These are phyloP conservation scores for Meloidogyne chitwoodi DNA, from an alignment of 1,140 invertebrate genomes.

Conservation along the genomic window DNA sequence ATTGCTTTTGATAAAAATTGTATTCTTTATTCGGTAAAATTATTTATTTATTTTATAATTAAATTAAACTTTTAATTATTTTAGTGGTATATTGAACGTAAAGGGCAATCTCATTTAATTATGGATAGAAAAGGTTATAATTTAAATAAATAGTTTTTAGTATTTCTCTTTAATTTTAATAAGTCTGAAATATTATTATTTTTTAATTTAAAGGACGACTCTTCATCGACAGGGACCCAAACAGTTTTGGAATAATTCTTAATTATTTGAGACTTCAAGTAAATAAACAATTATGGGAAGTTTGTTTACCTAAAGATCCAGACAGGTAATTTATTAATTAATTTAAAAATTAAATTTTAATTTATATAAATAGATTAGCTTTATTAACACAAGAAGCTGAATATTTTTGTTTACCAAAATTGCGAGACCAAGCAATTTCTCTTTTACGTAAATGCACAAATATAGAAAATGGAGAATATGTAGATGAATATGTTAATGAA, in stretches of 20 bases:
- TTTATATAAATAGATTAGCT: conserved; percentile 20
- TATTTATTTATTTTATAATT: background rate
- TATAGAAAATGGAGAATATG: conserved; percentile 22
- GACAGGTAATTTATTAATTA: conserved; percentile 33
- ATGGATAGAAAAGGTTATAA: conserved; percentile 36
- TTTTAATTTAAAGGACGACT: conserved; percentile 22
- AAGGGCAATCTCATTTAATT: conserved; percentile 30
- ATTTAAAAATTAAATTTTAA: background rate
- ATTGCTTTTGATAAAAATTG: conserved; percentile 42
- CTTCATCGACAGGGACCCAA: conserved; percentile 44
- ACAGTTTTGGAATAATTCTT: conserved; percentile 77
- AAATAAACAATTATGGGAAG: conserved; percentile 44
- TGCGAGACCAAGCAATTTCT: conserved; percentile 48
- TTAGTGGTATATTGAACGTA: conserved; percentile 46
- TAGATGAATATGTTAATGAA: conserved; percentile 39
- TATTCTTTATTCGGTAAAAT: conserved; percentile 32
- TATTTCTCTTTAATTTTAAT: too few species aligned
- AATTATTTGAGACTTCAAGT: conserved; percentile 73
- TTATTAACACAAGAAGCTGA: conserved; percentile 46
- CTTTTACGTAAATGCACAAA: conserved; percentile 42
- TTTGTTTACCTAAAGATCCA: conserved; percentile 46
- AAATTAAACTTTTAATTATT: background rate
- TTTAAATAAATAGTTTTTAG: too few species aligned
- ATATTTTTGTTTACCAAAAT: conserved; percentile 37
- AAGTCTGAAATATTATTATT: background rate